A percentile compares a stretch with the other conserved stretches of the same genome.
These are phyloP conservation scores for Stenurella melanura DNA, from an alignment of 2,888 invertebrate genomes.

Conservation along the genomic window DNA sequence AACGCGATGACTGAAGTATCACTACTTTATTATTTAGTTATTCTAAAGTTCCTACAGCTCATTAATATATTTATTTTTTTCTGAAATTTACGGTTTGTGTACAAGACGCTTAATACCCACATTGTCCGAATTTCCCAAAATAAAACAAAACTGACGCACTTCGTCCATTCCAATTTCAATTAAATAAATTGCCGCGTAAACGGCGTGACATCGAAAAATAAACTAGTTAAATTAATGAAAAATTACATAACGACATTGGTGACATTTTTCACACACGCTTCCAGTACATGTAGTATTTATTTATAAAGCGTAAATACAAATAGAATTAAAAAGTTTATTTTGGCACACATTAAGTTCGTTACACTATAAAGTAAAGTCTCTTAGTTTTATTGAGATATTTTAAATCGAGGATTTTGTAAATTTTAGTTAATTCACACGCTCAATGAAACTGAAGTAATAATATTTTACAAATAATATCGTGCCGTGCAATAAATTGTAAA, in stretches of 20 bases:
- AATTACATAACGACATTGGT: background rate
- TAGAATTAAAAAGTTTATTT: slow-evolving; percentile 7
- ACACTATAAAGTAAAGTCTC: background rate
- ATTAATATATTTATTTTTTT: background rate
- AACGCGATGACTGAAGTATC: no score
- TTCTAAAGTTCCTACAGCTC: background rate
- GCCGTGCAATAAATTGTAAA: background rate
- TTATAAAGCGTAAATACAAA: slow-evolving; percentile 7
- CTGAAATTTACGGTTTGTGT: background rate
- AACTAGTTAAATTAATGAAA: background rate
- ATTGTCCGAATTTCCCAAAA: background rate
- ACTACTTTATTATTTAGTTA: background rate
- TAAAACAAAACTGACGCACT: background rate
- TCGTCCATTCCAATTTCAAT: background rate
- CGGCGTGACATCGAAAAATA: background rate
- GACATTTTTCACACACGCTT: background rate
- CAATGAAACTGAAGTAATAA: background rate
- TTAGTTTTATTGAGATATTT: background rate
- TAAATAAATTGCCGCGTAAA: background rate
- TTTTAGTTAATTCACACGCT: background rate
- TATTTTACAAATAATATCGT: background rate
- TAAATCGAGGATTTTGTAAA: background rate
- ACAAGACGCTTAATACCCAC: background rate
- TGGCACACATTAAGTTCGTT: background rate
- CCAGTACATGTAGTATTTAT: background rate